Evolutionary conservation across 2,888 invertebrate species (phyloP), one percentile per base, ranked within the genome.

Genomic region (Papilio gigon): DNA sequence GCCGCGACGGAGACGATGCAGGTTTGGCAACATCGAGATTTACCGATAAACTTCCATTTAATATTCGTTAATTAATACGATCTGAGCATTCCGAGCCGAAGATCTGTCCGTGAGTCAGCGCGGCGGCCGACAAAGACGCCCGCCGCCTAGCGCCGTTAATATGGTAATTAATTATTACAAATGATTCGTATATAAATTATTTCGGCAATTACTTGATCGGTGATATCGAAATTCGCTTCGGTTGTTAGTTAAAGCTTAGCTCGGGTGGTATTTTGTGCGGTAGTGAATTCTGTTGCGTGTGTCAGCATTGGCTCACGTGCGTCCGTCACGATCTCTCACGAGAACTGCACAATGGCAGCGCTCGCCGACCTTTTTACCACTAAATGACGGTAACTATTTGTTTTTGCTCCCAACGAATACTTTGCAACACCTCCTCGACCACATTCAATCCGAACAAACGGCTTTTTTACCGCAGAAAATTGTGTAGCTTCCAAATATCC

Each of bases 61-160:
- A 91, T 89, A 90, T 89, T 86, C 88, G 90, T 91, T 92, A 91
- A 92, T 91, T 90, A 91, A 92, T 90, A 89, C 90, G 84, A 86
- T 83, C 84, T 87, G 84, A 86, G 86, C 85, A 89, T 90, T 87
- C 90, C 84, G 85, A 56, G 80, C 80, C 83, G 83, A 87, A 86
- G 85, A 87, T 87, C 86, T 81, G 87, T 84, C 84, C 86, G 86
- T 88, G 90, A 89, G 81, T 89, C 89, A 88, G 86, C 84, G 85
- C 85, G 77, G 80, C 80, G 77, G 85, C 91, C 91, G 91, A 90
- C 92, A 91, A 91, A 91, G 89, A 78, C 76, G 74, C 77, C 81
- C 78, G 78, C 86, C 81, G 84, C 81, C 89, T 90, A 90, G 87
- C 87, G 87, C 88, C 84, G 86, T 88, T 88, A 87, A 89, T 88